Base-by-base conservation (phyloP, 2,113 vertebrate species). In the Gadus macrocephalus region DNA sequence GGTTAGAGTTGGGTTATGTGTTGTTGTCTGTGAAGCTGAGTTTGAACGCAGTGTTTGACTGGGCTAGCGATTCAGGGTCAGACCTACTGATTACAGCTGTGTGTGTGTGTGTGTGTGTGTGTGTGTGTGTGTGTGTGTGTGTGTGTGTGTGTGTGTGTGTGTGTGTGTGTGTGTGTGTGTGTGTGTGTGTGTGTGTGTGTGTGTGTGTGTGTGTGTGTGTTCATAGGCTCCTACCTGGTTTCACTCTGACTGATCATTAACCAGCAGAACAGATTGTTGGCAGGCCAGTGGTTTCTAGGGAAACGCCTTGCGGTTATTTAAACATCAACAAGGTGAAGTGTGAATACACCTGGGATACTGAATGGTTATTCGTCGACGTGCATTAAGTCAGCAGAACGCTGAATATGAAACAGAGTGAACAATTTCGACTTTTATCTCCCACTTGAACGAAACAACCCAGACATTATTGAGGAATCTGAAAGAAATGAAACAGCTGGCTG, bases 221-320 rank as follows among this genome's bases (percentile, higher is more conserved):
- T 72, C 25, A 49, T 53, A 60, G 66, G 79, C 78, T 67, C 76
- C 79, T 62, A 31, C 53, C 81, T 49, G 77, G 93, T 96, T 96
- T 95, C 93, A 79, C 84, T 91, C 79, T 80, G 5, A 80, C 74
- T 92, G 92, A 93, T 95, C 60, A 95, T 96, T 96, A 95, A 95
- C 93, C 27, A 22, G 55, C 59, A 4, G 64, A 72, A 76, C 64
- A 78, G 77, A 87, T 81, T 71, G 68, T n/a, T 17, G 69, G 70
- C 66, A 69, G 35, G 28, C 68, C 69, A 66, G 64, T 68, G 64
- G 84, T 89, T 92, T 89, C 84, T 82, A 66, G 61, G 61, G 79
- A 71, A 70, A 20, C 71, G 64, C 67, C 2, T 3, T 1, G 0
- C 14, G 22, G n/a, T 53, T 61, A 55, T 79, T 81, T 70, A 79